Evolutionary conservation across 2,888 invertebrate genomes (phyloP), one percentile per base, ranked within the genome.

Genomic region (Eurytoma adleriae): DNA sequence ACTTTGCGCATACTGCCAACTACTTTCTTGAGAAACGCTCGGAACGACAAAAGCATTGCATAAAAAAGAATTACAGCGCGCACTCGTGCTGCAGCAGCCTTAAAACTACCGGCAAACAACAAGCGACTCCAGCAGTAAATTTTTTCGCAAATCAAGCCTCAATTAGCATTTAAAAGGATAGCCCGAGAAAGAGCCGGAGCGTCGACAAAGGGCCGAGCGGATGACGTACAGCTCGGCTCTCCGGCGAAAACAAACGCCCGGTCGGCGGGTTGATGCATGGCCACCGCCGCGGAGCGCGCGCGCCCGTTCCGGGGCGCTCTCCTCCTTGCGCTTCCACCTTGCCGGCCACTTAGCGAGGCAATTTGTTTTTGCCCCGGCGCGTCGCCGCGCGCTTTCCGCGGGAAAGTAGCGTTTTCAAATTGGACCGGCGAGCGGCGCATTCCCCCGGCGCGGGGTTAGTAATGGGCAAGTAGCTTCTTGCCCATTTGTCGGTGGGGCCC

Each of bases 291-390:
- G 30, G 16, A 14, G 80, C 54, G 72, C 40, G 50, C 48, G 57
- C 50, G 2, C 59, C n/a, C 64, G 75, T 24, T 27, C 52, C 13
- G n/a, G n/a, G 30, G 30, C 3, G 30, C 54, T 61, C 40, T 50
- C 48, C 10, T 30, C n/a, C 40, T 59, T n/a, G 50, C 54, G 64
- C 83, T 84, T 85, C 85, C 86, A 83, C 83, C 85, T 84, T 83
- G 83, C 86, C 57, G 30, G 0, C 85, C 85, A 86, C 85, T 87
- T 86, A 85, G 85, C 80, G 78, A 82, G 84, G 85, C 85, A 87
- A 86, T 86, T 85, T 85, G 86, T 86, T 86, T 85, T 85, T 85
- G 82, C 82, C 59, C 61, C 62, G 30, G 16, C 30, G 24, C 24
- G 12, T 18, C 64, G 27, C 24, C 24, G 24, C 24, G 24, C 24